Percentiles rank a stretch among this genome's conserved stretches.
phyloP scores from a whole-genome alignment of 1,140 invertebrate genomes.

The Heliconius nattereri region DNA sequence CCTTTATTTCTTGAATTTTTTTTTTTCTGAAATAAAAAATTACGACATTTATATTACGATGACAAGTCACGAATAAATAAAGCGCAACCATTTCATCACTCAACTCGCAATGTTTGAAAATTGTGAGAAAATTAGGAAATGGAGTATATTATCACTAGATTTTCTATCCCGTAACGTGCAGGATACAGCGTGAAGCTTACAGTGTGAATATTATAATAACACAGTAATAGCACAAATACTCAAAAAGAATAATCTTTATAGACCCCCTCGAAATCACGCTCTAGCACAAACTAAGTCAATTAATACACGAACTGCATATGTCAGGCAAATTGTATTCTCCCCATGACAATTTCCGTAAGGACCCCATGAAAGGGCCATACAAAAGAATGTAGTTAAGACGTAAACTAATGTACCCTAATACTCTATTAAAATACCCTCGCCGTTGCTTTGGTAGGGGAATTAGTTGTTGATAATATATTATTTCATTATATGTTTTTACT shows the following conservation, averaged over 20 bases:
- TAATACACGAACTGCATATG: slow-evolving; percentile 36
- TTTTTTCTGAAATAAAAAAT: no score
- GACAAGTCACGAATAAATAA: no score
- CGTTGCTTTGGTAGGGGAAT: neutral
- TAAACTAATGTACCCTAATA: slow-evolving; percentile 34
- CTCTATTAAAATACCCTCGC: slow-evolving; percentile 32
- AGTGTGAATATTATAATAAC: neutral
- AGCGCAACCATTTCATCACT: no score
- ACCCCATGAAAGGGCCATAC: slow-evolving; percentile 27
- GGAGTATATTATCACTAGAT: no score
- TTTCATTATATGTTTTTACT: neutral
- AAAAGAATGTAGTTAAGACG: slow-evolving; percentile 40
- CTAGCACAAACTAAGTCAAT: slow-evolving; percentile 33
- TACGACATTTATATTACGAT: no score
- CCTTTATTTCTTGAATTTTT: no score
- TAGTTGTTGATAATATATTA: neutral
- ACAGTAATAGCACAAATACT: neutral
- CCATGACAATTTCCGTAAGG: slow-evolving; percentile 31
- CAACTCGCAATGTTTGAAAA: no score
- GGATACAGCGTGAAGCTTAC: no score
- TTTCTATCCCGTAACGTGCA: no score
- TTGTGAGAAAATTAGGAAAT: no score
- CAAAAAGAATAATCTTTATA: neutral
- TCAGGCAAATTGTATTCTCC: slow-evolving; percentile 38
- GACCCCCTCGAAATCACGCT: neutral